Evolutionary conservation across 2,888 invertebrate species (phyloP).

Genomic region (Caenorhabditis sinica): DNA sequence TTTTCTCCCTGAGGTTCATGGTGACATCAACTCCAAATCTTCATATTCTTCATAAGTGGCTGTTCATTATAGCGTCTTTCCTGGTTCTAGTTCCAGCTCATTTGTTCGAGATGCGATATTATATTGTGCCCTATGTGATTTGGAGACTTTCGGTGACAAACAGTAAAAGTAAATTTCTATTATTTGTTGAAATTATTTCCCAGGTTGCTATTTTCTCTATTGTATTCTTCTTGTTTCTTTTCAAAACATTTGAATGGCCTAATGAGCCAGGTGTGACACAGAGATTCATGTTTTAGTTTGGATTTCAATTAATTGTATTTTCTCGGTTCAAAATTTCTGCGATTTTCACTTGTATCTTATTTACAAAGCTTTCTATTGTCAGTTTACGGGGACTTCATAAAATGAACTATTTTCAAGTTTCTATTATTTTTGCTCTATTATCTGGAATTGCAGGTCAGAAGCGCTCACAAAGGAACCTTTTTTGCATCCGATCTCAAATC

Average conservation of each 20-base stretch:
- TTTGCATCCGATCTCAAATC: no score
- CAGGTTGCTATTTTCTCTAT: constrained; percentile 72
- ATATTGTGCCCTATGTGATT: constrained; percentile 92
- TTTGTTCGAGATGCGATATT: constrained; percentile 95
- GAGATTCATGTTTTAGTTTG: constrained; percentile 83
- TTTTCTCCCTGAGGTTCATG: constrained; percentile 52
- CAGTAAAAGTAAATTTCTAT: constrained; percentile 9
- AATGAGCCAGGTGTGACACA: constrained; percentile 78
- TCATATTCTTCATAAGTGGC: constrained; percentile 28
- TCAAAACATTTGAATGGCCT: constrained; percentile 81
- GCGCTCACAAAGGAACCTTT: no score
- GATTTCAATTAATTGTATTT: neutral
- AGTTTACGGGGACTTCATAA: no score
- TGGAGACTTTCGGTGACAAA: constrained; percentile 87
- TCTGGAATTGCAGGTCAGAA: no score
- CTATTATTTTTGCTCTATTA: no score
- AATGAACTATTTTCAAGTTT: no score
- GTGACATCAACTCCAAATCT: constrained; percentile 12
- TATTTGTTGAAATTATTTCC: constrained; percentile 54
- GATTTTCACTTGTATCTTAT: no score
- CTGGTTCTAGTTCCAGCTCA: constrained; percentile 90
- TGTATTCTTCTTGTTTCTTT: constrained; percentile 79
- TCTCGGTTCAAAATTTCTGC: neutral
- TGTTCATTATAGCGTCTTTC: constrained; percentile 75
- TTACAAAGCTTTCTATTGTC: neutral